Percentiles rank a stretch among this genome's conserved stretches.
These are phyloP conservation scores for Apodemus sylvaticus DNA, from an alignment of 2,113 vertebrate genomes.

Conservation along the genomic window DNA sequence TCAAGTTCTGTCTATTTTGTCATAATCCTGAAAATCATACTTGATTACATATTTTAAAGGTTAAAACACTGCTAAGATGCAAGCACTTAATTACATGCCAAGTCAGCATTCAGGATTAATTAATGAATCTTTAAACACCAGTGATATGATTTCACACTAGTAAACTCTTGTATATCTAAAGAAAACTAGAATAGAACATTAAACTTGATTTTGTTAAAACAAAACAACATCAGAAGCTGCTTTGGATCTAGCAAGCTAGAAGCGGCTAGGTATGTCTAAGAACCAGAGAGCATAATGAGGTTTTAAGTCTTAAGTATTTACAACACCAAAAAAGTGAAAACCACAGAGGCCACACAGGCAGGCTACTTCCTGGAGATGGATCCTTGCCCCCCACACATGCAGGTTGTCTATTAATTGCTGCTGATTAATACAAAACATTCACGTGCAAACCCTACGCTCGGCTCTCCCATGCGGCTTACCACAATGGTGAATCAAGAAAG, in stretches of 20 bases:
- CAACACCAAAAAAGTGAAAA: background rate
- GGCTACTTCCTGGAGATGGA: conserved; percentile 16
- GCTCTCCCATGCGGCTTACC: conserved; percentile 54
- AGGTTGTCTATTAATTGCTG: conserved; percentile 54
- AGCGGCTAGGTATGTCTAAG: background rate
- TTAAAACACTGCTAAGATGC: background rate
- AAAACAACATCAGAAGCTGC: background rate
- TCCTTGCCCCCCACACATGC: background rate
- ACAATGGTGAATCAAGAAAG: conserved; percentile 46
- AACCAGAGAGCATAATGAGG: background rate
- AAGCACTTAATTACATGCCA: background rate
- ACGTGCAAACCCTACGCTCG: background rate
- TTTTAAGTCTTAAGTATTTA: background rate
- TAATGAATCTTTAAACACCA: conserved; percentile 38
- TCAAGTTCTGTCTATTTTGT: background rate
- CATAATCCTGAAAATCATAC: background rate
- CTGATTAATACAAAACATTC: conserved; percentile 40
- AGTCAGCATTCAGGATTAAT: conserved; percentile 5
- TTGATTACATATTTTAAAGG: background rate
- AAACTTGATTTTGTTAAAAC: background rate
- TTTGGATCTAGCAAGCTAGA: no score
- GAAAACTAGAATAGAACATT: background rate
- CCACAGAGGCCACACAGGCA: background rate
- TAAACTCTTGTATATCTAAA: background rate
- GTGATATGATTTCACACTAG: background rate